A percentile compares a stretch with the other conserved stretches of the same genome.
Evolutionary conservation across 2,888 invertebrate species (phyloP).

Genomic region (Stegana nigrithorax): DNA sequence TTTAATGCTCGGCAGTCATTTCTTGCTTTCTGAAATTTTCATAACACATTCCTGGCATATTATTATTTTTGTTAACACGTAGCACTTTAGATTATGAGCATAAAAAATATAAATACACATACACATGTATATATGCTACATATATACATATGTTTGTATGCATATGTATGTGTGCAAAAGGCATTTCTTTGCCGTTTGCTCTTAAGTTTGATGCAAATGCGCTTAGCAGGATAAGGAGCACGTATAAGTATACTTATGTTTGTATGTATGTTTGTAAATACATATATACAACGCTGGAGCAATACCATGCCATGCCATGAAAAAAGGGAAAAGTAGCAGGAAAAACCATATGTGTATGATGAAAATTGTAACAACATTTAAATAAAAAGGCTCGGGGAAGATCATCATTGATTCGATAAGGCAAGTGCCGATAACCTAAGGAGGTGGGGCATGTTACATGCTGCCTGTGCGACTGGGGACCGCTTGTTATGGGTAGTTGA

Average conservation of each 20-base stretch:
- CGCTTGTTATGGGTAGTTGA: no score
- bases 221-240: constrained; percentile 12
- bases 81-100: constrained; percentile 12
- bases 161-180: constrained; percentile 3
- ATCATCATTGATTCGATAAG: no score
- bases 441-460: no score
- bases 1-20: background rate
- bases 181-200: background rate
- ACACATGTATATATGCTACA: no score
- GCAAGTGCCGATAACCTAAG: background rate
- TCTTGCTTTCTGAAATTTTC: background rate
- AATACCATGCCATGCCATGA: no score
- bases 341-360: constrained; percentile 2
- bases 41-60: background rate
- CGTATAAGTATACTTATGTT: no score
- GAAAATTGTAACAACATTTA: constrained; percentile 10
- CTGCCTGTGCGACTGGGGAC: no score
- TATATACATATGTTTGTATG: no score
- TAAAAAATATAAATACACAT: background rate
- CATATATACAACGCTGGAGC: no score
- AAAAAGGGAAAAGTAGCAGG: background rate
- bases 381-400: background rate
- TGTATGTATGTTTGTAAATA: no score
- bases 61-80: constrained; percentile 14
- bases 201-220: no score